Evolutionary conservation across 1,140 invertebrate species (phyloP).

Genomic region (Holcopasites calliopsidis): DNA sequence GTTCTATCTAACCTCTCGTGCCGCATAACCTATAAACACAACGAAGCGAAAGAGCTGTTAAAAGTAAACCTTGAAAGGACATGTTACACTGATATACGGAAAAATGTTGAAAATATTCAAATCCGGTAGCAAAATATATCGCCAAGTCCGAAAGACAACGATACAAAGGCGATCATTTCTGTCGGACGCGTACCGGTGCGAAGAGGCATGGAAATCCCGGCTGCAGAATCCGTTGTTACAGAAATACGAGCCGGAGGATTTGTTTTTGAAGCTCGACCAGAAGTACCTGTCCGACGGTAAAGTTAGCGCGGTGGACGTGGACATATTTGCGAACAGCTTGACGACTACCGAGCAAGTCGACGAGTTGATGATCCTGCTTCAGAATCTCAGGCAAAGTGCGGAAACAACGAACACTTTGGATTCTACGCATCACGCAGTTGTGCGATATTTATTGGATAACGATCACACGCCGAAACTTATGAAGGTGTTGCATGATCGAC

Average conservation of each 20-base stretch:
- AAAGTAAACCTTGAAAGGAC: not conserved
- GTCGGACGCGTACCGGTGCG: constrained; percentile 84
- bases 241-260: constrained; percentile 83
- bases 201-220: constrained; percentile 83
- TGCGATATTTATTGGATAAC: constrained; percentile 84
- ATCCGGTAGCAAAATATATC: constrained; percentile 39
- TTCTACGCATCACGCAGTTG: constrained; percentile 90
- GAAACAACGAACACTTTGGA: constrained; percentile 85
- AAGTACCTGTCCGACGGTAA: constrained; percentile 79
- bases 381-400: constrained; percentile 85
- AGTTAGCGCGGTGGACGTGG: constrained; percentile 86
- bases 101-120: constrained; percentile 61
- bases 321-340: constrained; percentile 86
- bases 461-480: constrained; percentile 83
- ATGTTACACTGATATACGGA: constrained; percentile 1
- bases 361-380: constrained; percentile 85
- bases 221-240: constrained; percentile 82
- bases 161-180: constrained; percentile 77
- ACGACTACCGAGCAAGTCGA: constrained; percentile 79
- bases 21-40: too few relatives aligned
- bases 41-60: too few relatives aligned
- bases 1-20: not conserved
- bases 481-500: constrained; percentile 87
- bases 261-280: constrained; percentile 84
- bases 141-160: constrained; percentile 20